These are phyloP conservation scores for Spermophilus dauricus DNA, from an alignment of 2,113 vertebrate species.

Conservation along the genomic window DNA sequence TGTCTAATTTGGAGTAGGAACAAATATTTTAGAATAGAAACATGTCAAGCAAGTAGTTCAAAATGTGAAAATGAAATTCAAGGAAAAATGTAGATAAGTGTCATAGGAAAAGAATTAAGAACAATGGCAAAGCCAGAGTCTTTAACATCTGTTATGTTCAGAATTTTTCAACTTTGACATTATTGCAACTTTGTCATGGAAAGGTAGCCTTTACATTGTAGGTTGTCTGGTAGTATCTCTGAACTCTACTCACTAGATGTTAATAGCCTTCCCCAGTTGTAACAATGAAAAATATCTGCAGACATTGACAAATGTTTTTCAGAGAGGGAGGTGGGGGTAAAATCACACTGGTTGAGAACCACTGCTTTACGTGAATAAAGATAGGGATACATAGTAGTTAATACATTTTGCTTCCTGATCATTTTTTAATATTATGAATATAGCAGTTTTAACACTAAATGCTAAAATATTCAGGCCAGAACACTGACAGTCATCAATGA, in stretches of 20 bases:
- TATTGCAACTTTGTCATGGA: not conserved
- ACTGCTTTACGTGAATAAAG: not conserved
- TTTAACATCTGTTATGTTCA: not conserved
- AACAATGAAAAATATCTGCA: not conserved
- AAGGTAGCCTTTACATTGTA: not conserved
- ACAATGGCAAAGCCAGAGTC: not conserved
- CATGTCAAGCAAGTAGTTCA: not conserved
- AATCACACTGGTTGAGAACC: not conserved
- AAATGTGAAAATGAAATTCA: not conserved
- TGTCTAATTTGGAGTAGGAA: not conserved
- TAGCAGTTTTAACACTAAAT: not conserved
- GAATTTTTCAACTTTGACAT: not conserved
- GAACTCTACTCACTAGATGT: not conserved
- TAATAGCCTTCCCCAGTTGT: not conserved
- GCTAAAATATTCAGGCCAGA: not conserved
- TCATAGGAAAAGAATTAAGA: not conserved
- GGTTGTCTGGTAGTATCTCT: not conserved
- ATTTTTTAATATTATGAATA: constrained; percentile 6
- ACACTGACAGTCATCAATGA: not conserved
- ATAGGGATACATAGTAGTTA: not conserved
- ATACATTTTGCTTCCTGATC: not conserved
- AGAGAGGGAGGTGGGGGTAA: not conserved
- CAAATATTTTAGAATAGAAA: not conserved
- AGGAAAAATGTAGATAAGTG: not conserved
- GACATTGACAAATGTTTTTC: not conserved